Percentiles rank a stretch among this genome's conserved stretches.
Evolutionary conservation across 2,113 vertebrate species (phyloP).

Genomic region (Trichomycterus rosablanca): DNA sequence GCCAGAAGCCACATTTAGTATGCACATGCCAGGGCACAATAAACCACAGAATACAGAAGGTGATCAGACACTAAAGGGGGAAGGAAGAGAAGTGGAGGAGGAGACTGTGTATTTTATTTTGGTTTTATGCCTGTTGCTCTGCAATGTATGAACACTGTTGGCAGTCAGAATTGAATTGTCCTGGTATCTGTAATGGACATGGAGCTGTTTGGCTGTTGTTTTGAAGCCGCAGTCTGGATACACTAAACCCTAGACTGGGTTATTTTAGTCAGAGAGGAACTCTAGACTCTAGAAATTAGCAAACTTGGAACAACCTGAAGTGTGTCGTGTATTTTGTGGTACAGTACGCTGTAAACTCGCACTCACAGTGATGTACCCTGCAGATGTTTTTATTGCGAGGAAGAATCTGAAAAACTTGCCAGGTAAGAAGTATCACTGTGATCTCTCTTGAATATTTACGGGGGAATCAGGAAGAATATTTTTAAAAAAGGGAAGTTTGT

Average conservation of each 20-base stretch:
- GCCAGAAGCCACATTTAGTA: too few relatives aligned
- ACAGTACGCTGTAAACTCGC: slow-evolving; percentile 1
- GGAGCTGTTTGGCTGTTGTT: too few relatives aligned
- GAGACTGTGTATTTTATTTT: too few relatives aligned
- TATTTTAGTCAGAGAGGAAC: neutral
- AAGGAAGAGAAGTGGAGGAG: too few relatives aligned
- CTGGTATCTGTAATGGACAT: too few relatives aligned
- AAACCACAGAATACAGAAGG: too few relatives aligned
- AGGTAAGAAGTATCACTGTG: slow-evolving; percentile 45
- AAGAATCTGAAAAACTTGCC: slow-evolving; percentile 42
- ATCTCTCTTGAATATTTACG: neutral
- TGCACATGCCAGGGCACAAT: too few relatives aligned
- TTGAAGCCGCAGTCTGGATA: neutral
- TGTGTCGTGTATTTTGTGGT: neutral
- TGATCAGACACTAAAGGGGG: too few relatives aligned
- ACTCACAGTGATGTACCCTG: slow-evolving; percentile 28
- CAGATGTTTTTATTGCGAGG: slow-evolving; percentile 24
- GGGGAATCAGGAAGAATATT: neutral
- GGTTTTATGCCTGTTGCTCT: too few relatives aligned
- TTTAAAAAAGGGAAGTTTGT: slow-evolving; percentile 15
- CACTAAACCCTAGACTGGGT: neutral
- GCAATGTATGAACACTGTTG: too few relatives aligned
- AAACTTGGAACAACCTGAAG: neutral
- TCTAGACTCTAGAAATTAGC: neutral
- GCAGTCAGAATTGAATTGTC: too few relatives aligned